phyloP scores from a whole-genome alignment of 2,113 vertebrate species.

The Gambusia affinis region DNA sequence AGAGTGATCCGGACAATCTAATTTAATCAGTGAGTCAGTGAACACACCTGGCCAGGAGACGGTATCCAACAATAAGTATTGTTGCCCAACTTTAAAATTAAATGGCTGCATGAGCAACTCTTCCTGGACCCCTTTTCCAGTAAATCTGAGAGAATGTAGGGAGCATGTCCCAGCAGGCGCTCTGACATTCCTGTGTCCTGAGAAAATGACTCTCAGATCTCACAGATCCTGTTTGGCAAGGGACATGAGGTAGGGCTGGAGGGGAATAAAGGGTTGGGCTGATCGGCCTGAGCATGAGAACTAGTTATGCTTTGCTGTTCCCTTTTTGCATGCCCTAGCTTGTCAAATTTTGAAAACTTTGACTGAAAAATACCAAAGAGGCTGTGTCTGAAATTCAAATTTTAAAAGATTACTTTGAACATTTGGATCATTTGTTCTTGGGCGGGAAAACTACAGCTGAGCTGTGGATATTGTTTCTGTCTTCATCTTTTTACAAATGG shows the following conservation, averaged over 20 bases:
- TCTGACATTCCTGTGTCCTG: slow-evolving; percentile 80
- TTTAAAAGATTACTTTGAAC: slow-evolving; percentile 14
- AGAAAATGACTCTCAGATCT: slow-evolving; percentile 79
- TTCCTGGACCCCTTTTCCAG: slow-evolving; percentile 60
- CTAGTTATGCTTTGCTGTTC: slow-evolving; percentile 61
- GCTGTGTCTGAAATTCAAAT: slow-evolving; percentile 26
- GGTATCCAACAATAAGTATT: not conserved
- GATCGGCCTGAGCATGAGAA: slow-evolving; percentile 73
- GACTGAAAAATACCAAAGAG: slow-evolving; percentile 28
- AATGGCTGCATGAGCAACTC: slow-evolving; percentile 43
- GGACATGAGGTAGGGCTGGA: slow-evolving; percentile 70
- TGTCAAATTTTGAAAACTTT: slow-evolving; percentile 58
- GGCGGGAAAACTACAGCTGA: not conserved
- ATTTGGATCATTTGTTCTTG: slow-evolving; percentile 2
- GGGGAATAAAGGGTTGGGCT: slow-evolving; percentile 68
- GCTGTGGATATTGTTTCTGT: not conserved
- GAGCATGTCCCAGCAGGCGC: slow-evolving; percentile 71
- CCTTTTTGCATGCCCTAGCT: slow-evolving; percentile 77
- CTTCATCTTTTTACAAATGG: not conserved
- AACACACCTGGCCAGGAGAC: slow-evolving; percentile 41
- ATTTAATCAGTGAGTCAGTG: slow-evolving; percentile 63
- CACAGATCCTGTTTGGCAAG: slow-evolving; percentile 82
- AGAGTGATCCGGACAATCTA: slow-evolving; percentile 52
- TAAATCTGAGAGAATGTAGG: slow-evolving; percentile 62
- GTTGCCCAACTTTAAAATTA: slow-evolving; percentile 52